Conservation (phyloP, 2,113 vertebrate species). For the Oenanthe oenanthe region DNA sequence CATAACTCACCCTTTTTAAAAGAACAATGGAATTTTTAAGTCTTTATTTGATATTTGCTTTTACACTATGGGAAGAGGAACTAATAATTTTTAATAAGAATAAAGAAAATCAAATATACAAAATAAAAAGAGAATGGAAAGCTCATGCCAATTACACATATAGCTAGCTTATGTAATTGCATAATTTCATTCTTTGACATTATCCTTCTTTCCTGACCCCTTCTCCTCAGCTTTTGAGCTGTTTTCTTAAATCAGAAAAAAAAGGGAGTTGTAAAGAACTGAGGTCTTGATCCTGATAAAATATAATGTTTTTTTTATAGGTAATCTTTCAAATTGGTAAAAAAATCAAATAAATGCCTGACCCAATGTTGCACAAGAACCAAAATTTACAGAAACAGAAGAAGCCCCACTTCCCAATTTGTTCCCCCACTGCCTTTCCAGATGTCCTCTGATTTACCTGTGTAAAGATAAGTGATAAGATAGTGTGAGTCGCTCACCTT, state of each 20-base stretch:
- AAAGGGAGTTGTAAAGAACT: neutral
- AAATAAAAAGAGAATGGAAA: neutral
- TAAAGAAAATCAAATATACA: neutral
- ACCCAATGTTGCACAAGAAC: neutral
- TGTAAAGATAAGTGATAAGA: too few species aligned
- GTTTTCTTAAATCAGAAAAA: neutral
- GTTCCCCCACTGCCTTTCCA: accelerated
- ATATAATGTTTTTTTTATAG: neutral
- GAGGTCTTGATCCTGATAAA: neutral
- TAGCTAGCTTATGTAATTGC: neutral
- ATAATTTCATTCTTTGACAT: neutral
- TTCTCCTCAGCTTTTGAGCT: neutral
- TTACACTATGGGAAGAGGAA: neutral
- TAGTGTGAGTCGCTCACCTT: neutral
- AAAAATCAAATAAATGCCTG: neutral
- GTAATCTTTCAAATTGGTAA: neutral
- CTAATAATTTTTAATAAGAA: neutral
- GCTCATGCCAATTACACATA: neutral
- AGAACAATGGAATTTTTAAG: neutral
- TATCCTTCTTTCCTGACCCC: neutral
- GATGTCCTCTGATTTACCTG: neutral
- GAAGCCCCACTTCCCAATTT: neutral
- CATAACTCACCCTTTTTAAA: neutral
- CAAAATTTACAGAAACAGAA: neutral
- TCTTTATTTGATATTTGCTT: neutral